Evolutionary conservation across 2,888 invertebrate genomes (phyloP), one percentile per base, ranked within the genome.

Genomic region (Scotopteryx bipunctaria): DNA sequence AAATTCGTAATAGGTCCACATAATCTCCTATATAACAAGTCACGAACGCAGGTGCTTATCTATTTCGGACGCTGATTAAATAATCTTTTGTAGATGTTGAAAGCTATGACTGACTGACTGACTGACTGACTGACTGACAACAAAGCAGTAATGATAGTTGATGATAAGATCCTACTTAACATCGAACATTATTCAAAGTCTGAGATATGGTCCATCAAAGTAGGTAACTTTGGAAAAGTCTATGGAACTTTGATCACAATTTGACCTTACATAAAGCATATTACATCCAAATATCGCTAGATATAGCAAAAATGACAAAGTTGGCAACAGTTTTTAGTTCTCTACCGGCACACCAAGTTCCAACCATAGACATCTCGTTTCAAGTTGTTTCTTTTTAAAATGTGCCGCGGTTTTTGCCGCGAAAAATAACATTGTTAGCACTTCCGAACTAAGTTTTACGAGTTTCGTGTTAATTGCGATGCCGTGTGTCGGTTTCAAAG

Each of bases 371-470:
- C 48, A 44, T 33, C 37, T 42, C 43, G 44, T 49, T 48, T 32
- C 44, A 41, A 48, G 44, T 81, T 82, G 83, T 81, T 87, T 86
- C 85, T 86, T 87, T 86, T 87, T 84, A 72, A 73, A 76, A 73
- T 78, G 79, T 73, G 79, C 73, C 71, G 76, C 69, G 81, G 80
- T 78, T 76, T 54, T 69, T 65, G 69, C 69, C 64, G 67, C 67
- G 79, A 79, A 81, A 81, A 83, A 80, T 79, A 80, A 81, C 82
- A 83, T 79, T 84, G 83, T 83, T 75, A 73, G 16, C 69, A 71
- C 69, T 73, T 71, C 63, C 57, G 63, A 59, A 55, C 50, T 53
- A 41, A 14, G 57, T 67, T 69, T 60, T 59, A 61, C 68, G 66
- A 71, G 59, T 57, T 60, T 58, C 58, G 62, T 67, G 64, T 45